Base-by-base conservation (phyloP, 2,888 invertebrate species). In the Drosophila pseudotakahashii region DNA sequence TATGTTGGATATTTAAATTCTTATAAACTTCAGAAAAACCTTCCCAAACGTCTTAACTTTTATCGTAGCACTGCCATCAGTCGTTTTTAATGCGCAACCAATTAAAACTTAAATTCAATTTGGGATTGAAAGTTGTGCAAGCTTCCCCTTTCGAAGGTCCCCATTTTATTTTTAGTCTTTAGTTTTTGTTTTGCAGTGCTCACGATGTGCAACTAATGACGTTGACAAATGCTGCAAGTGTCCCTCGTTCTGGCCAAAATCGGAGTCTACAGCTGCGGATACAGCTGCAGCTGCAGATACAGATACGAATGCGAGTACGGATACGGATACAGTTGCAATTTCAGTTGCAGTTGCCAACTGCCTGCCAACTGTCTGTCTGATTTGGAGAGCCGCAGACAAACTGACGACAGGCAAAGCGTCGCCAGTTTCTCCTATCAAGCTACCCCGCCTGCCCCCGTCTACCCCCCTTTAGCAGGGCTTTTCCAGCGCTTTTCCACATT, bases 371-470 rank as follows among this genome's bases (percentile, higher is more conserved):
- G 66, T 39, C 42, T 34, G 51, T 55, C 55, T 42, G 63, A 36
- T 47, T 53, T 54, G 32, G 7, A 39, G 44, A 42, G 45, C 52
- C 19, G 68, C 68, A 81, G 85, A 84, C 85, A 78, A 32, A 47
- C 69, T 63, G 81, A 67, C 80, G 80, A 59, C 77, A 52, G 36
- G 60, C 59, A 45, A 51, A 66, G 48, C 48, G 76, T 68, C 76
- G 79, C 66, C 72, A 61, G 32, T 19, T 42, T 32, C 54, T 36
- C 30, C 54, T 14, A 19, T 37, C 26, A 23, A 14, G n/a, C 32
- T 6, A 7, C 19, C 2, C 1, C 19, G 19, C 2, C 19, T 19
- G 19, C 19, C 19, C 19, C 19, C 19, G 1, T 2, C 19, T 2
- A 1, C n/a, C 16, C 11, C 34, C 11, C 34, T 11, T 34, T 4